Base-by-base conservation (phyloP, 2,797 vertebrate species). In the Gobionotothen gibberifrons region DNA sequence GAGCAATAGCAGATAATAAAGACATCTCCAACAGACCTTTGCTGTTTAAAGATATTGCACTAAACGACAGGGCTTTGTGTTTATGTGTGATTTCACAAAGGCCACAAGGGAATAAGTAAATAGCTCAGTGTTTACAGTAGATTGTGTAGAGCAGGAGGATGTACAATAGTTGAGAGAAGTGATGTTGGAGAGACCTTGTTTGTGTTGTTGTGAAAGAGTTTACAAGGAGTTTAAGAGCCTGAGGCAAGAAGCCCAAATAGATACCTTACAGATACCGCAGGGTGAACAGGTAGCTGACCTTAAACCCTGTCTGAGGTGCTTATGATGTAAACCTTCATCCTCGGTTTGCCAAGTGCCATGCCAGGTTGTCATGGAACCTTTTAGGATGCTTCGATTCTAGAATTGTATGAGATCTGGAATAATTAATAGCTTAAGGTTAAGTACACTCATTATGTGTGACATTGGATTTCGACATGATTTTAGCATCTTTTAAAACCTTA, bases 161-260 rank as follows among this genome's bases (percentile, higher is more conserved):
- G 26, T 49, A 14, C 21, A 56, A 66, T 16, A 54, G 71, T 49
- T 39, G 46, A 60, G 54, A 48, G 57, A 56, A 47, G 52, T 13
- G 26, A 62, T 53, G 44, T 56, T 42, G 21, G 40, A 72, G 40
- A 72, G 39, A 53, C 62, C 47, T 65, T 47, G 17, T 80, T 76
- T 78, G 71, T 68, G 55, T 52, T 49, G 44, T 44, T 65, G 51
- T 22, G 61, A 73, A 42, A 36, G 57, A 76, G 51, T 78, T 72
- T 76, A 77, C 55, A 62, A 57, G 49, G 68, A 74, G 76, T 71
- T 76, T 59, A 70, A 53, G 32, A 46, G 79, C 70, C 63, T 29
- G 47, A 58, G 52, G 68, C 46, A 10, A 48, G 65, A 62, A 40
- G 59, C 63, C 60, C 48, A 62, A 22, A 64, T 39, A 69, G 51